phyloP scores from a whole-genome alignment of 2,888 invertebrate genomes.

The Dusona sp. region DNA sequence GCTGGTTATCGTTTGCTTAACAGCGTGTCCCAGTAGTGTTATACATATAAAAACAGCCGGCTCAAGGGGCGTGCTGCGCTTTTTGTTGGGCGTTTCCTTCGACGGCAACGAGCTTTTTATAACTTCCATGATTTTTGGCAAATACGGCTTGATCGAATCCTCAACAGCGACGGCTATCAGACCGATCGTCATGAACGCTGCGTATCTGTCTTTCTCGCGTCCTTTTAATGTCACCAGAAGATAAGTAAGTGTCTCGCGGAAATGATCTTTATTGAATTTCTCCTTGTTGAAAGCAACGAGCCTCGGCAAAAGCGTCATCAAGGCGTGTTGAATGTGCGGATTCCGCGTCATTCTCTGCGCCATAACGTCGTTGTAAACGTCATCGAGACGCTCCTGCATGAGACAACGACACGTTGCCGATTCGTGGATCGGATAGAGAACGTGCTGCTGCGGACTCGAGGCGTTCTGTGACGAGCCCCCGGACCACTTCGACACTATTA shows the following conservation, averaged over 20 bases:
- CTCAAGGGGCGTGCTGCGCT: constrained; percentile 89
- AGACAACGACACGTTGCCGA: constrained; percentile 94
- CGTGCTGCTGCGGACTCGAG: constrained; percentile 76
- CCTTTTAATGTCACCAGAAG: constrained; percentile 91
- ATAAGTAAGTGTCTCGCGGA: constrained; percentile 91
- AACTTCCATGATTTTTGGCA: constrained; percentile 94
- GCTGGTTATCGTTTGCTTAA: constrained; percentile 90
- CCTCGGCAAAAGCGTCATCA: constrained; percentile 95
- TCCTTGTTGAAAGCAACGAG: constrained; percentile 96
- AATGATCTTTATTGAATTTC: constrained; percentile 91
- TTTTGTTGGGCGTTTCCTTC: constrained; percentile 91
- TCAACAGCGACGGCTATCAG: constrained; percentile 95
- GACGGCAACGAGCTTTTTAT: constrained; percentile 92
- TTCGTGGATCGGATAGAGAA: constrained; percentile 88
- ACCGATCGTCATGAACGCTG: constrained; percentile 96
- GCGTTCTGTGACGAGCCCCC: constrained; percentile 76
- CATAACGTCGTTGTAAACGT: constrained; percentile 92
- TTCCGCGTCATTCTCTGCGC: constrained; percentile 91
- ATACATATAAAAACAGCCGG: constrained; percentile 97
- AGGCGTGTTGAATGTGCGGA: constrained; percentile 93
- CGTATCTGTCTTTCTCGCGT: constrained; percentile 93
- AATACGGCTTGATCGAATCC: constrained; percentile 91
- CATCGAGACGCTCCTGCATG: constrained; percentile 93
- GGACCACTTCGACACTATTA: constrained; percentile 86
- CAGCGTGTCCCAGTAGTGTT: constrained; percentile 94